Percentiles rank a stretch among this genome's conserved stretches.
These are phyloP conservation scores for Netelia fuscicornis DNA, from an alignment of 2,888 invertebrate species.

Conservation along the genomic window DNA sequence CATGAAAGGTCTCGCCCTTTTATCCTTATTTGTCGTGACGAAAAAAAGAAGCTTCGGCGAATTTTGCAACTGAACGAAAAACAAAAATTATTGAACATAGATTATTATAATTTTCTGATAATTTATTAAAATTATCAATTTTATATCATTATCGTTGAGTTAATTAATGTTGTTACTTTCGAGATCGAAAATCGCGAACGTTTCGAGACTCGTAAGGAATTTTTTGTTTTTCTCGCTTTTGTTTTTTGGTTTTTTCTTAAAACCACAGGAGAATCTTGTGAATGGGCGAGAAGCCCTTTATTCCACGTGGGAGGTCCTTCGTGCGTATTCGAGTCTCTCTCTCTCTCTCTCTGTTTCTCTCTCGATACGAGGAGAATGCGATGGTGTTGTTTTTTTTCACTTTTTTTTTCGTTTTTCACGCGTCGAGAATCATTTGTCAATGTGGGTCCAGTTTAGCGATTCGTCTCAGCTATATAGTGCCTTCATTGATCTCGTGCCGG, in stretches of 20 bases:
- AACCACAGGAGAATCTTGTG: slow-evolving; percentile 12
- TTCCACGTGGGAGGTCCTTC: slow-evolving; percentile 72
- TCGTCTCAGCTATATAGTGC: slow-evolving; percentile 75
- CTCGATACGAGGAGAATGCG: slow-evolving; percentile 34
- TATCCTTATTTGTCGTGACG: background rate
- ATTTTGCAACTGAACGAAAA: background rate
- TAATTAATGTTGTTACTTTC: background rate
- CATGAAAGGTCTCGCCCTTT: background rate
- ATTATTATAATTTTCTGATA: background rate
- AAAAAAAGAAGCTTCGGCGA: background rate
- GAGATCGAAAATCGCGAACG: too few relatives aligned
- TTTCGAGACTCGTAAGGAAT: background rate
- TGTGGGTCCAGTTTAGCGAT: slow-evolving; percentile 82
- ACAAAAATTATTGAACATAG: background rate
- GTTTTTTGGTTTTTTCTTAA: slow-evolving; percentile 11
- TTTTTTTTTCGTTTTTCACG: slow-evolving; percentile 28
- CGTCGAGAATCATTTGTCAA: slow-evolving; percentile 82
- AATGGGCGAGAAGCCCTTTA: slow-evolving; percentile 58
- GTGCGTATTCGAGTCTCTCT: background rate
- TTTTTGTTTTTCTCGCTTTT: background rate
- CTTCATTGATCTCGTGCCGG: slow-evolving; percentile 54
- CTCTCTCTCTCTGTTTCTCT: too few relatives aligned
- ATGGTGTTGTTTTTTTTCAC: slow-evolving; percentile 29
- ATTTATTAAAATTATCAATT: too few relatives aligned
- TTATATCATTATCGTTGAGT: background rate